Conservation (phyloP, 2,113 vertebrate species). For the Macquaria ambigua region DNA sequence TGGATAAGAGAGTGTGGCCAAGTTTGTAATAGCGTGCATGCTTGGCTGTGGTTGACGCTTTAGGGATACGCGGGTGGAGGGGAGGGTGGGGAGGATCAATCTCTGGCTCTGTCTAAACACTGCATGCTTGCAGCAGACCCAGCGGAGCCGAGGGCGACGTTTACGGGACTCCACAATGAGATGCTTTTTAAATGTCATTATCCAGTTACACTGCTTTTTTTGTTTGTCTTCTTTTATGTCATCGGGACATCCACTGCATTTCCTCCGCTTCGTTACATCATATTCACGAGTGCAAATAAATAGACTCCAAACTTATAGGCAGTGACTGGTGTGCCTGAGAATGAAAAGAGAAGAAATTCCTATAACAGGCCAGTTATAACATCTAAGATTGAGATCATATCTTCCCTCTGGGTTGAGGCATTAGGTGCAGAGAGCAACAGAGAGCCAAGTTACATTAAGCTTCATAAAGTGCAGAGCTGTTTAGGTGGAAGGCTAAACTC, state of each 20-base stretch:
- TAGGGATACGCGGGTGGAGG: slow-evolving; percentile 49
- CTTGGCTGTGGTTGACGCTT: slow-evolving; percentile 55
- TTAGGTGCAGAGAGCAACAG: neutral
- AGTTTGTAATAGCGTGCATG: slow-evolving; percentile 65
- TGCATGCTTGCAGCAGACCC: slow-evolving; percentile 71
- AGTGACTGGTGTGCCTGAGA: neutral
- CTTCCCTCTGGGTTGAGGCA: neutral
- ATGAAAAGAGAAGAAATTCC: slow-evolving; percentile 22
- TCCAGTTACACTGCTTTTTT: slow-evolving; percentile 25
- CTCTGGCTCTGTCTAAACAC: slow-evolving; percentile 82
- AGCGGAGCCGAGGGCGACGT: slow-evolving; percentile 68
- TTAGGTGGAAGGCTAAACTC: slow-evolving; percentile 52
- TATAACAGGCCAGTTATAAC: slow-evolving; percentile 3
- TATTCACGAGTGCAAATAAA: slow-evolving; percentile 8
- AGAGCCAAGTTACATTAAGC: slow-evolving; percentile 23
- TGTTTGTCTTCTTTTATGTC: slow-evolving; percentile 10
- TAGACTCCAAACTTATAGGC: slow-evolving; percentile 8
- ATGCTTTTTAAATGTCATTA: slow-evolving; percentile 59
- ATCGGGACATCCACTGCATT: neutral
- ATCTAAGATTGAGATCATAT: neutral
- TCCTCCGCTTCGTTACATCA: slow-evolving; percentile 2
- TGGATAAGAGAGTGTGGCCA: slow-evolving; percentile 47
- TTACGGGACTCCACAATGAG: slow-evolving; percentile 55
- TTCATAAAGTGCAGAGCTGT: slow-evolving; percentile 26
- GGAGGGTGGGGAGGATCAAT: slow-evolving; percentile 69